These are phyloP conservation scores for Rhinopithecus roxellana DNA, from an alignment of 2,113 vertebrate species.

Conservation along the genomic window DNA sequence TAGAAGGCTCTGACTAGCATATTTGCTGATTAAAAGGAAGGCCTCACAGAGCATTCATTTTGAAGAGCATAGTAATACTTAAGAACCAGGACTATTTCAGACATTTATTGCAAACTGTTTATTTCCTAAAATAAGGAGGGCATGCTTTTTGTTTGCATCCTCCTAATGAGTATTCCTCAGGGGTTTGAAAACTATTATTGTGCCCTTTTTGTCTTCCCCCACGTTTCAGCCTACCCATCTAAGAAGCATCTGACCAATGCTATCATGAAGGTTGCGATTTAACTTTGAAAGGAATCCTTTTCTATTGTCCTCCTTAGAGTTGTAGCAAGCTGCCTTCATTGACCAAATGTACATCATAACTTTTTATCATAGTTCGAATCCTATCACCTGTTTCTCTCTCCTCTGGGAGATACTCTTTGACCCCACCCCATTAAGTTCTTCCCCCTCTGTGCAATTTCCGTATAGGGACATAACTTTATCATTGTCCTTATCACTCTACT, in stretches of 20 bases:
- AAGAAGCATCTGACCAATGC: neutral
- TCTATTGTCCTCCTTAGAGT: neutral
- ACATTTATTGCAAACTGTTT: slow-evolving; percentile 52
- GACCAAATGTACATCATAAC: neutral
- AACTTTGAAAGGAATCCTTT: neutral
- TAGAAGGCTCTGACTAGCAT: slow-evolving; percentile 51
- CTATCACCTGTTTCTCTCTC: neutral
- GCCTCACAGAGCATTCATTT: slow-evolving; percentile 59
- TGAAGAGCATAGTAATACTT: slow-evolving; percentile 66
- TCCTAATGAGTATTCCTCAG: slow-evolving; percentile 38
- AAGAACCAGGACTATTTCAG: slow-evolving; percentile 66
- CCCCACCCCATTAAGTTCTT: neutral
- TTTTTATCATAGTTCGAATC: neutral
- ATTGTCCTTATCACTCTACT: neutral
- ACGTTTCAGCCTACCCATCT: neutral
- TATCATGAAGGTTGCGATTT: neutral
- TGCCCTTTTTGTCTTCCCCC: neutral
- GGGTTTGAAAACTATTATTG: neutral
- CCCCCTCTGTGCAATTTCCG: neutral
- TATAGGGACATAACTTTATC: neutral
- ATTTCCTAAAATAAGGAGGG: slow-evolving; percentile 63
- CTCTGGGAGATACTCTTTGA: neutral
- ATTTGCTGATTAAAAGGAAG: slow-evolving; percentile 77
- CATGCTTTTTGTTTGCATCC: slow-evolving; percentile 53
- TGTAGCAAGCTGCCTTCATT: neutral